phyloP scores from a whole-genome alignment of 2,113 vertebrate genomes.

The Theropithecus gelada region DNA sequence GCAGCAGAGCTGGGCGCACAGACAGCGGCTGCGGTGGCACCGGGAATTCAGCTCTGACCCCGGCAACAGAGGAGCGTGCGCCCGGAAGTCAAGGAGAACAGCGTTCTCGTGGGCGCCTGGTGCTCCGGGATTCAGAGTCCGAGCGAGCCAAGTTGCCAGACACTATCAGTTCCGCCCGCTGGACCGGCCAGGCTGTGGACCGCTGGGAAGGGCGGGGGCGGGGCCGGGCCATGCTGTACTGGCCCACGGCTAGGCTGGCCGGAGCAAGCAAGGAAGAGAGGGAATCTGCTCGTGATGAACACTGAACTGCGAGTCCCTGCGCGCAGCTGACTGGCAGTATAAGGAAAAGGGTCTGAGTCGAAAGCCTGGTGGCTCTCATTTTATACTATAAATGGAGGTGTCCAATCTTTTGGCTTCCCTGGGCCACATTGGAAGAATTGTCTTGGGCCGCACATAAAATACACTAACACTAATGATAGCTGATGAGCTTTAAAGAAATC shows the following conservation, averaged over 20 bases:
- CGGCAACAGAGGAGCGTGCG: not conserved
- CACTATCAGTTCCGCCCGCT: constrained; percentile 65
- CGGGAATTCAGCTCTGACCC: not conserved
- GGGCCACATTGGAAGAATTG: no score
- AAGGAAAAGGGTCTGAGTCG: not conserved
- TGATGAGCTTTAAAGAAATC: no score
- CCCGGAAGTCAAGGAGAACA: constrained; percentile 41
- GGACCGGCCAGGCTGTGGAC: fast-evolving
- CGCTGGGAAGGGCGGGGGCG: fast-evolving
- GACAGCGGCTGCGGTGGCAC: fast-evolving
- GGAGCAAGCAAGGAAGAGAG: no score
- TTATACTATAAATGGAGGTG: not conserved
- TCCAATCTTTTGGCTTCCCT: no score
- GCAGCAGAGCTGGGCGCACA: not conserved
- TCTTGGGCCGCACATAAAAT: no score
- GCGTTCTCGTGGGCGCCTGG: not conserved
- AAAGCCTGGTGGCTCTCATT: not conserved
- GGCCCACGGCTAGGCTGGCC: fast-evolving
- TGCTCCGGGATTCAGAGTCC: not conserved
- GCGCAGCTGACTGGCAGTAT: no score
- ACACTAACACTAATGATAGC: no score
- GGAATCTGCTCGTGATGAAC: not conserved
- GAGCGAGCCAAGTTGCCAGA: not conserved
- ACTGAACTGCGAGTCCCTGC: not conserved
- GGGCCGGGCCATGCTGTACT: fast-evolving